phyloP scores from a whole-genome alignment of 1,140 invertebrate species.

The Harlomillsia oculata region DNA sequence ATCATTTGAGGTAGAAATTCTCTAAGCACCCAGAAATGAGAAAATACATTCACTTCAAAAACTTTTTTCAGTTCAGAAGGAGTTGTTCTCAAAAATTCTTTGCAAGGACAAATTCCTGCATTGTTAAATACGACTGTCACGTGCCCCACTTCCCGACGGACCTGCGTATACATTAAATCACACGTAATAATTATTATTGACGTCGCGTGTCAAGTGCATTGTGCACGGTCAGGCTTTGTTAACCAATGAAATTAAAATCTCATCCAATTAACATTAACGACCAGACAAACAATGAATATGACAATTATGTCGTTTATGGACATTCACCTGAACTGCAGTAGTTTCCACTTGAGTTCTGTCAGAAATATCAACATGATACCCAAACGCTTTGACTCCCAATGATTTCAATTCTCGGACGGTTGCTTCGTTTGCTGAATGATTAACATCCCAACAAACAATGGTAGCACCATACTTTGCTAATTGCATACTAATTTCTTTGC shows the following conservation, averaged over 20 bases:
- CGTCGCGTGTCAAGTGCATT: too few relatives aligned
- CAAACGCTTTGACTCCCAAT: conserved; percentile 17
- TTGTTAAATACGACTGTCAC: conserved; percentile 43
- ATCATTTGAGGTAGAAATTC: conserved; percentile 73
- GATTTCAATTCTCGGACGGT: conserved; percentile 19
- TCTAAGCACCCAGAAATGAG: conserved; percentile 69
- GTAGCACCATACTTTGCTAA: conserved; percentile 18
- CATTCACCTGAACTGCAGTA: neutral
- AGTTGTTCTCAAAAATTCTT: conserved; percentile 53
- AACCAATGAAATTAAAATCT: neutral
- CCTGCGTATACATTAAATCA: neutral
- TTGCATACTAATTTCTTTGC: conserved; percentile 20
- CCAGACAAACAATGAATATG: neutral
- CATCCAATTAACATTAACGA: neutral
- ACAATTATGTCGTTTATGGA: neutral
- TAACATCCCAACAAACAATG: conserved; percentile 33
- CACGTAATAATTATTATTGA: too few relatives aligned
- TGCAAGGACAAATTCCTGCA: conserved; percentile 75
- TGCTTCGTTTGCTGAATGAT: conserved; percentile 16
- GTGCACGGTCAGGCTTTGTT: too few relatives aligned
- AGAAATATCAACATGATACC: conserved; percentile 28
- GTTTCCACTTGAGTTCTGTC: conserved; percentile 11
- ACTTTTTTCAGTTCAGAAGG: conserved; percentile 56
- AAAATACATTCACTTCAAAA: conserved; percentile 68
- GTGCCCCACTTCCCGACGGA: neutral